Evolutionary conservation across 2,888 invertebrate species (phyloP).

Genomic region (Auanema sp.): DNA sequence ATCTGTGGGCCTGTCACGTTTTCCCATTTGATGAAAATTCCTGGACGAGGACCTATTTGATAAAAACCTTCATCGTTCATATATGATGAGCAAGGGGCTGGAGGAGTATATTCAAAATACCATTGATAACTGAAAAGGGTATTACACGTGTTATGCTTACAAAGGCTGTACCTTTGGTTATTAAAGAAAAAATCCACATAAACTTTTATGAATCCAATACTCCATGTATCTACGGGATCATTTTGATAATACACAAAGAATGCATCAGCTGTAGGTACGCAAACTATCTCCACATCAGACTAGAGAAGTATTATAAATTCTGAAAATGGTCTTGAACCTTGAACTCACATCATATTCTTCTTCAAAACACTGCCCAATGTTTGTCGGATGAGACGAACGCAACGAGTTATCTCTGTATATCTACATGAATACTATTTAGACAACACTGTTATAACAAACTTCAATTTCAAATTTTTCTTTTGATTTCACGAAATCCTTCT

Average conservation of each 20-base stretch:
- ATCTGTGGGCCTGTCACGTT: neutral
- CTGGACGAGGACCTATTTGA: constrained; percentile 4
- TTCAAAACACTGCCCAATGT: too few species aligned
- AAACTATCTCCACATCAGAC: neutral
- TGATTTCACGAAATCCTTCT: too few species aligned
- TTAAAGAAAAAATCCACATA: neutral
- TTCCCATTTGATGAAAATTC: constrained; percentile 1
- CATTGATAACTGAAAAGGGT: neutral
- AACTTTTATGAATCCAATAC: constrained; percentile 2
- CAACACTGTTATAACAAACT: too few species aligned
- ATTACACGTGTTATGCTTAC: neutral
- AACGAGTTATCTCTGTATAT: too few species aligned
- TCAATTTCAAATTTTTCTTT: too few species aligned
- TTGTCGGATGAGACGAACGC: too few species aligned
- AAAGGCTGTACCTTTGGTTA: neutral
- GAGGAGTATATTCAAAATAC: neutral
- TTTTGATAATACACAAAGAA: constrained; percentile 6
- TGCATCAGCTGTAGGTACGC: constrained; percentile 2
- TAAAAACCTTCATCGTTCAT: neutral
- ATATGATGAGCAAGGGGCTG: neutral
- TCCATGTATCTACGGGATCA: constrained; percentile 3
- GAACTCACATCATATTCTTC: too few species aligned
- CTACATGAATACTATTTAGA: too few species aligned
- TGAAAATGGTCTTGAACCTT: too few species aligned
- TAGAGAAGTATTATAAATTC: too few species aligned